A percentile compares a stretch with the other conserved stretches of the same genome.
phyloP scores from a whole-genome alignment of 2,888 invertebrate genomes.

The Coenonympha arcania region DNA sequence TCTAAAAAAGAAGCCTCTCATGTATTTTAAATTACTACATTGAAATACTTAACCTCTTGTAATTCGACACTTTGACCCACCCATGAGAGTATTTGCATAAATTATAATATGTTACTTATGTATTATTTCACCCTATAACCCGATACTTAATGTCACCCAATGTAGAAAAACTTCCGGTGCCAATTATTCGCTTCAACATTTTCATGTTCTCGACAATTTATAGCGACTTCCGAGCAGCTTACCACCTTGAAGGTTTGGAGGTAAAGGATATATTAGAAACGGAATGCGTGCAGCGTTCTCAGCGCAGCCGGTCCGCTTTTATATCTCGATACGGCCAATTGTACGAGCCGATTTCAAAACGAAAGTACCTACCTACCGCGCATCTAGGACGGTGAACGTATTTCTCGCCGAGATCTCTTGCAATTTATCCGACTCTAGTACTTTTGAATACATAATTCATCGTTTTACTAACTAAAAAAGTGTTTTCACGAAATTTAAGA shows the following conservation, averaged over 20 bases:
- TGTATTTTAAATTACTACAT: too few relatives aligned
- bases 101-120: too few relatives aligned
- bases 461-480: slow-evolving; percentile 27
- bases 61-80: too few relatives aligned
- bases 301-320: slow-evolving; percentile 54
- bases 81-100: too few relatives aligned
- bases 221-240: background rate
- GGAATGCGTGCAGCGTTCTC: slow-evolving; percentile 51
- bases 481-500: too few relatives aligned
- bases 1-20: too few relatives aligned
- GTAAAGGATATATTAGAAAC: slow-evolving; percentile 37
- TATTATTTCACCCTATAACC: too few relatives aligned
- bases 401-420: slow-evolving; percentile 69
- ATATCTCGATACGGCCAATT: slow-evolving; percentile 71
- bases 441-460: slow-evolving; percentile 40
- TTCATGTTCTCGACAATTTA: slow-evolving; percentile 1
- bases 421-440: slow-evolving; percentile 61
- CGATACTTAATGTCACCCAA: background rate
- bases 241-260: slow-evolving; percentile 17
- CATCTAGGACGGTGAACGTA: slow-evolving; percentile 75
- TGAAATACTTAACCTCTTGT: too few relatives aligned
- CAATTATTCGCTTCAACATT: slow-evolving; percentile 11
- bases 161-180: background rate
- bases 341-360: slow-evolving; percentile 73
- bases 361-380: slow-evolving; percentile 73